A percentile compares a stretch with the other conserved stretches of the same genome.
phyloP scores from a whole-genome alignment of 2,797 vertebrate species.

The Cryptoblepharus egeriae region DNA sequence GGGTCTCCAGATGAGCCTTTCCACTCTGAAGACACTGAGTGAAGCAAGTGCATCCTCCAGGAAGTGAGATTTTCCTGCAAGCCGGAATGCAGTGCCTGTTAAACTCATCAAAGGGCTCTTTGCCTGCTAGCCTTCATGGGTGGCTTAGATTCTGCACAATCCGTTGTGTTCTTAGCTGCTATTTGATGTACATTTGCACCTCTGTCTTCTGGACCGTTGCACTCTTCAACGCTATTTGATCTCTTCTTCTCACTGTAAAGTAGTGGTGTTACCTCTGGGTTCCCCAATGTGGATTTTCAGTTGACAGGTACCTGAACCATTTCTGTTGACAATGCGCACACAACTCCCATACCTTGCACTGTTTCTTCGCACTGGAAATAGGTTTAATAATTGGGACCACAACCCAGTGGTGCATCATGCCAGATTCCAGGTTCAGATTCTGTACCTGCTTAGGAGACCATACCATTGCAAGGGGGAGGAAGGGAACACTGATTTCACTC shows the following conservation, averaged over 20 bases:
- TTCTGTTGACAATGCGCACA: not conserved
- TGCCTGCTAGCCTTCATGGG: not conserved
- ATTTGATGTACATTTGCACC: not conserved
- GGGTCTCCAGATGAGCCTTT: not conserved
- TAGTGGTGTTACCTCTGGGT: not conserved
- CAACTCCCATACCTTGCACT: not conserved
- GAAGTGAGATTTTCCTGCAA: not conserved
- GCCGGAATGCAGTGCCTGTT: constrained; percentile 9
- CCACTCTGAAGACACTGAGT: not conserved
- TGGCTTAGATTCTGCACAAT: constrained; percentile 24
- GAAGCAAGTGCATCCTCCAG: not conserved
- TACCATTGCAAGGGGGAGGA: no score
- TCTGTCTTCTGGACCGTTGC: not conserved
- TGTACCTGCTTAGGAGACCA: no score
- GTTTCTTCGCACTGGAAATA: not conserved
- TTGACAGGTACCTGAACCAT: not conserved
- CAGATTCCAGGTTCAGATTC: no score
- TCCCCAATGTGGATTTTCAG: not conserved
- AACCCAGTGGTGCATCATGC: no score
- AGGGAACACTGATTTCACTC: no score
- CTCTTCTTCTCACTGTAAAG: not conserved
- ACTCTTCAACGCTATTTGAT: not conserved
- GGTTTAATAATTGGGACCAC: not conserved
- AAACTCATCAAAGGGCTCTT: constrained; percentile 10
- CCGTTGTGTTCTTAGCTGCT: not conserved